phyloP scores from a whole-genome alignment of 2,888 invertebrate species.

The Ryuthela nishihirai region DNA sequence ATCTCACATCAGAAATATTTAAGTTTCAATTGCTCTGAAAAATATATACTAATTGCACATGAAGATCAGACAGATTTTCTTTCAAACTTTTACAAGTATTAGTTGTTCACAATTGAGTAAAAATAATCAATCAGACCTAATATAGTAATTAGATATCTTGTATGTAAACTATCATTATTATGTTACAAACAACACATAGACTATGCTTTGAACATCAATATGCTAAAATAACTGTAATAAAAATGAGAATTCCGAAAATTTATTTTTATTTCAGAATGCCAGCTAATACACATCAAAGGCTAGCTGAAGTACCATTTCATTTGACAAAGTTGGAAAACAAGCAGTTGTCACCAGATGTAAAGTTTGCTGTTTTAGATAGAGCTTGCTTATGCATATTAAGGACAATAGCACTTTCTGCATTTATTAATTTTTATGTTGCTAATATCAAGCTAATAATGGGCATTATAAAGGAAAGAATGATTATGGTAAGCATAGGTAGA shows the following conservation, averaged over 20 bases:
- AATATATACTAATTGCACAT: too few species aligned
- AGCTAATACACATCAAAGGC: conserved; percentile 6
- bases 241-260: background rate
- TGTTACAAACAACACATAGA: too few species aligned
- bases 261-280: conserved; percentile 1
- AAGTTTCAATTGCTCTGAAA: too few species aligned
- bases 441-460: conserved; percentile 9
- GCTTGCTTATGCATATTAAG: conserved; percentile 10
- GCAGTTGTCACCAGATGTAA: background rate
- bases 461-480: conserved; percentile 6
- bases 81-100: too few species aligned
- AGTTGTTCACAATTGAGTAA: too few species aligned
- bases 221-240: too few species aligned
- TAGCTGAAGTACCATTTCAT: conserved; percentile 9
- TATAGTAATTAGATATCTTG: too few species aligned
- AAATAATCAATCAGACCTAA: too few species aligned
- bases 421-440: conserved; percentile 14
- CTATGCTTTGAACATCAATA: too few species aligned
- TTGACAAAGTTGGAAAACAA: conserved; percentile 1
- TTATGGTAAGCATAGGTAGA: background rate
- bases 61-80: too few species aligned
- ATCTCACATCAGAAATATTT: too few species aligned
- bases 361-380: conserved; percentile 9
- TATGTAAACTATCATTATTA: too few species aligned
- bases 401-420: conserved; percentile 10